These are phyloP conservation scores for Littorina saxatilis DNA, from an alignment of 1,140 invertebrate species.

Conservation along the genomic window DNA sequence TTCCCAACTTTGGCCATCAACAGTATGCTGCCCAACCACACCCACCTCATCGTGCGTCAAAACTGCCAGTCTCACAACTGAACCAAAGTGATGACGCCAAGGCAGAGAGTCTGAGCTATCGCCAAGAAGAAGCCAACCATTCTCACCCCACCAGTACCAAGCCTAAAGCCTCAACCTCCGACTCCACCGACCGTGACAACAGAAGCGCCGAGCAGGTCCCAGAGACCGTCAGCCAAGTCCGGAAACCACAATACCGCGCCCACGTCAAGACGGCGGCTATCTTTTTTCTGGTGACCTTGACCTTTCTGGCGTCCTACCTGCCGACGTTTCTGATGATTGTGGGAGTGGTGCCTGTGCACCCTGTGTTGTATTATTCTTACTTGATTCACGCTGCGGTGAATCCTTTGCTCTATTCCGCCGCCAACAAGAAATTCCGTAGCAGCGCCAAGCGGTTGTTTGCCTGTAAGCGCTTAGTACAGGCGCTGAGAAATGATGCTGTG, in stretches of 20 bases:
- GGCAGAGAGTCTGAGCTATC: too few relatives aligned
- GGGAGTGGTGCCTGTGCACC: conserved; percentile 43
- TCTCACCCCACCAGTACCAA: too few relatives aligned
- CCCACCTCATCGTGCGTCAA: too few relatives aligned
- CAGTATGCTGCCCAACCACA: too few relatives aligned
- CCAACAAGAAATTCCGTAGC: conserved; percentile 69
- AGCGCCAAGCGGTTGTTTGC: conserved; percentile 56
- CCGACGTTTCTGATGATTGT: conserved; percentile 61
- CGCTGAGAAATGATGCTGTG: neutral
- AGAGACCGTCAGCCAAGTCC: too few relatives aligned
- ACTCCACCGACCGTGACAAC: too few relatives aligned
- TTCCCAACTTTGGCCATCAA: too few relatives aligned
- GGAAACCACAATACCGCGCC: conserved; percentile 19
- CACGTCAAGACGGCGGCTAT: conserved; percentile 64
- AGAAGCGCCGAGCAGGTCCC: too few relatives aligned
- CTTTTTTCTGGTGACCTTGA: conserved; percentile 59
- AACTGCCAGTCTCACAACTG: too few relatives aligned
- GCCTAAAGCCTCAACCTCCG: too few relatives aligned
- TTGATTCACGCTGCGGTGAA: conserved; percentile 72
- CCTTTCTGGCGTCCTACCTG: conserved; percentile 62
- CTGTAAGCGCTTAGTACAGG: conserved; percentile 43
- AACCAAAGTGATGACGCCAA: too few relatives aligned
- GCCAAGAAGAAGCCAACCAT: too few relatives aligned
- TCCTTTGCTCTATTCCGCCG: conserved; percentile 70
- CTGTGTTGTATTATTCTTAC: conserved; percentile 65